Conservation (phyloP, 2,113 vertebrate genomes). For the Neodon shergylaensis region DNA sequence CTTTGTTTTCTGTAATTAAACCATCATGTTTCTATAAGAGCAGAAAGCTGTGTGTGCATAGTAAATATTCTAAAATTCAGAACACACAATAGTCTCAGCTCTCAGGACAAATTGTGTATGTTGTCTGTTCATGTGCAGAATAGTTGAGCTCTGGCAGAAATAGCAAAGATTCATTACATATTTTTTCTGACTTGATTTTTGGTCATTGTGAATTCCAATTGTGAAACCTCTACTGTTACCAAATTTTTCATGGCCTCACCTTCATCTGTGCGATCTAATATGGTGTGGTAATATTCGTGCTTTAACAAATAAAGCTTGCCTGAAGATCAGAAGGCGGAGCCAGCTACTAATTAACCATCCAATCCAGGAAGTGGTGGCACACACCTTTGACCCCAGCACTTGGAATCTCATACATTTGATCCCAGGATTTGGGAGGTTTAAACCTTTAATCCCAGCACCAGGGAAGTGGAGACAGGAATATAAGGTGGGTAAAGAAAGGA, state of each 20-base stretch:
- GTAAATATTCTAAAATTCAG: neutral
- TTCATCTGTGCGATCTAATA: neutral
- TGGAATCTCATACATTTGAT: too few relatives aligned
- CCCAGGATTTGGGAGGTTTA: too few relatives aligned
- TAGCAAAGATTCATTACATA: neutral
- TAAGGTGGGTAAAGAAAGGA: too few relatives aligned
- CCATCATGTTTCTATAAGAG: neutral
- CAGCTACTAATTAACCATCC: too few relatives aligned
- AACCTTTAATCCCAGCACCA: too few relatives aligned
- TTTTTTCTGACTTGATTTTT: neutral
- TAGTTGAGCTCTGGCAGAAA: neutral
- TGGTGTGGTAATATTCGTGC: too few relatives aligned
- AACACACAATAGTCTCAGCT: neutral
- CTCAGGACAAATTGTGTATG: neutral
- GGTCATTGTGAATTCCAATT: neutral
- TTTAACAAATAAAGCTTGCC: too few relatives aligned
- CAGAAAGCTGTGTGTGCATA: neutral
- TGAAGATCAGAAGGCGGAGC: too few relatives aligned
- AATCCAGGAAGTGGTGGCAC: too few relatives aligned
- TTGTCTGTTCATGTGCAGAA: neutral
- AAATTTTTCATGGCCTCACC: neutral
- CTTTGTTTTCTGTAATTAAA: slow-evolving; percentile 13
- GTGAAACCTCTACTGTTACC: neutral
- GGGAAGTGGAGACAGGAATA: too few relatives aligned
- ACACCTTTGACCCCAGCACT: too few relatives aligned